phyloP scores from a whole-genome alignment of 2,888 invertebrate species.

The Diaperis boleti region DNA sequence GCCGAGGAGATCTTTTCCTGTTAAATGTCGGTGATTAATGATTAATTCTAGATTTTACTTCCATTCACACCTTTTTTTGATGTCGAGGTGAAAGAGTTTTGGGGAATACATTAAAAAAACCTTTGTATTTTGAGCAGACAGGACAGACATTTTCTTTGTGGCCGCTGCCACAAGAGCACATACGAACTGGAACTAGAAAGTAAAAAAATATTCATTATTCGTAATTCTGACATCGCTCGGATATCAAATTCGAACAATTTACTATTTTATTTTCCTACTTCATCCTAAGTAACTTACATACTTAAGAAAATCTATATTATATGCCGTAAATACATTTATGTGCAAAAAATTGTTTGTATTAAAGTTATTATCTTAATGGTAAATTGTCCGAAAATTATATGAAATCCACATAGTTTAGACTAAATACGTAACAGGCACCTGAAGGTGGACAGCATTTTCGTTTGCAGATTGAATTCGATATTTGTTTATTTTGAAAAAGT shows the following conservation, averaged over 20 bases:
- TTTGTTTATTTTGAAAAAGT: not conserved
- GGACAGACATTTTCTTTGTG: slow-evolving; percentile 31
- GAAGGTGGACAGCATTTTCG: not conserved
- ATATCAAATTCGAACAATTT: too few relatives aligned
- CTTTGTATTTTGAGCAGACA: slow-evolving; percentile 38
- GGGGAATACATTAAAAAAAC: slow-evolving; percentile 25
- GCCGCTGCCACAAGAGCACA: slow-evolving; percentile 32
- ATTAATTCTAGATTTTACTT: not conserved
- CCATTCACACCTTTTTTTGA: slow-evolving; percentile 19
- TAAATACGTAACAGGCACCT: too few relatives aligned
- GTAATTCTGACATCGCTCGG: not conserved
- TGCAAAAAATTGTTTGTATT: not conserved
- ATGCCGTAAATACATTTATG: too few relatives aligned
- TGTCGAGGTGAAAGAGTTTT: not conserved
- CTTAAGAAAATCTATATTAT: too few relatives aligned
- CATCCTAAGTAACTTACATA: too few relatives aligned
- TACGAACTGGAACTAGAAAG: slow-evolving; percentile 2
- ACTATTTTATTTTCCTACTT: too few relatives aligned
- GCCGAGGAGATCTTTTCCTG: not conserved
- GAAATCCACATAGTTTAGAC: too few relatives aligned
- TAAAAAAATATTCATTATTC: not conserved
- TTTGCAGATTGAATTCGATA: slow-evolving; percentile 6
- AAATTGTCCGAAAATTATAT: too few relatives aligned
- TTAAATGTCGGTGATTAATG: not conserved
- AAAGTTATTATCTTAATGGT: too few relatives aligned